phyloP scores from a whole-genome alignment of 2,888 invertebrate genomes.

The Harpalus rubripes region DNA sequence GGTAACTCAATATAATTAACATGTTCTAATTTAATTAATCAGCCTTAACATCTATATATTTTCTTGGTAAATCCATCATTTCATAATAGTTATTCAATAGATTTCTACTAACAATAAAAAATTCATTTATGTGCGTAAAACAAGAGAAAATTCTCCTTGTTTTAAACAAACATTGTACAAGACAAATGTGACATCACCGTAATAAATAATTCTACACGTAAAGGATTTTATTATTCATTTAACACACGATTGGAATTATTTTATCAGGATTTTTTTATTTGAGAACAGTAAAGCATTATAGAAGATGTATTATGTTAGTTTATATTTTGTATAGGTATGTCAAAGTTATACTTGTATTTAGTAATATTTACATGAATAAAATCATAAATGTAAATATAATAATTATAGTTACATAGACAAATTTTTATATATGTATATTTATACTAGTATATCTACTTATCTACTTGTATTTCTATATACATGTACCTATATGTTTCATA shows the following conservation, averaged over 20 bases:
- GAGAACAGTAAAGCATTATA: too few species aligned
- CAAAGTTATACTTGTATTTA: too few species aligned
- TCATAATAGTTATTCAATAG: neutral
- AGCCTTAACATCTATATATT: constrained; percentile 3
- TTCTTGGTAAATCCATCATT: neutral
- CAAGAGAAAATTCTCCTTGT: neutral
- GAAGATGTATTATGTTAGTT: neutral
- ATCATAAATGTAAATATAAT: too few species aligned
- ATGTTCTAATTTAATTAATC: constrained; percentile 26
- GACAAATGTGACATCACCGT: constrained; percentile 1
- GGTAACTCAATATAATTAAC: constrained; percentile 21
- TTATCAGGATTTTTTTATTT: too few species aligned
- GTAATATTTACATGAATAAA: too few species aligned
- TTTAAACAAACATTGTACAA: constrained; percentile 5
- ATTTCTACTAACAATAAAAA: neutral
- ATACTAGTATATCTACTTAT: too few species aligned
- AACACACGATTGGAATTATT: neutral
- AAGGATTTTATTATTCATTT: neutral
- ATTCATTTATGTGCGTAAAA: neutral
- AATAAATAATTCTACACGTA: neutral
- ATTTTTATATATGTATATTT: too few species aligned
- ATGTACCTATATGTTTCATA: too few species aligned
- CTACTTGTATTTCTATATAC: too few species aligned
- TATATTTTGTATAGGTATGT: too few species aligned
- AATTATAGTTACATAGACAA: too few species aligned